Evolutionary conservation across 1,140 invertebrate species (phyloP).

Genomic region (Nasonia longicornis): DNA sequence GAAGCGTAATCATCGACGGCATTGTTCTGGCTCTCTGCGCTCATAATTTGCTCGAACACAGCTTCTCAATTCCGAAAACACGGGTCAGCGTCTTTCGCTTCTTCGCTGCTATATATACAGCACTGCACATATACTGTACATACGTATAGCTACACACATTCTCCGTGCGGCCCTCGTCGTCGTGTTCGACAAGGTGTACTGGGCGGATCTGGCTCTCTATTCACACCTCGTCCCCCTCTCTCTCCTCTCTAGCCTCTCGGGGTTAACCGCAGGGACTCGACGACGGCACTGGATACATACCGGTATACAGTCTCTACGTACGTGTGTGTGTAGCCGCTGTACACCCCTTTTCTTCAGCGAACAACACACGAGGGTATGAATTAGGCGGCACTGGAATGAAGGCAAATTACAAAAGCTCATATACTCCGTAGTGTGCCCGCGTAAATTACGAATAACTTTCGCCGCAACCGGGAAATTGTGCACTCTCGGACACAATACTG

Average conservation of each 20-base stretch:
- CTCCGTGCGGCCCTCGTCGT: neutral
- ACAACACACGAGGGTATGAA: too few species aligned
- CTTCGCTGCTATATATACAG: neutral
- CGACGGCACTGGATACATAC: neutral
- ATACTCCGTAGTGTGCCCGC: too few species aligned
- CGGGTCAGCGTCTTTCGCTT: neutral
- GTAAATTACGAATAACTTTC: too few species aligned
- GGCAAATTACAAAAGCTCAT: too few species aligned
- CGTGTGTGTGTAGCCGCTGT: too few species aligned
- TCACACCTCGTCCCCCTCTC: neutral
- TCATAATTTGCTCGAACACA: too few species aligned
- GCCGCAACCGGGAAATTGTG: too few species aligned
- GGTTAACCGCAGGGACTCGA: slow-evolving; percentile 2
- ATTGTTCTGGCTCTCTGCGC: too few species aligned
- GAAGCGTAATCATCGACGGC: neutral
- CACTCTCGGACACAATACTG: too few species aligned
- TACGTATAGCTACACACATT: neutral
- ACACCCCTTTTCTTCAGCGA: neutral
- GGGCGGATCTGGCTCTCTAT: neutral
- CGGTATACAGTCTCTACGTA: neutral
- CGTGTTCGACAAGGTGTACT: neutral
- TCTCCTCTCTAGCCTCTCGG: neutral
- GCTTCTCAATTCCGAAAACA: neutral
- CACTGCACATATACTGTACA: neutral
- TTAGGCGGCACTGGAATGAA: too few species aligned